A percentile compares a stretch with the other conserved stretches of the same genome.
Evolutionary conservation across 2,797 vertebrate genomes (phyloP).

Genomic region (Nyctibius grandis): DNA sequence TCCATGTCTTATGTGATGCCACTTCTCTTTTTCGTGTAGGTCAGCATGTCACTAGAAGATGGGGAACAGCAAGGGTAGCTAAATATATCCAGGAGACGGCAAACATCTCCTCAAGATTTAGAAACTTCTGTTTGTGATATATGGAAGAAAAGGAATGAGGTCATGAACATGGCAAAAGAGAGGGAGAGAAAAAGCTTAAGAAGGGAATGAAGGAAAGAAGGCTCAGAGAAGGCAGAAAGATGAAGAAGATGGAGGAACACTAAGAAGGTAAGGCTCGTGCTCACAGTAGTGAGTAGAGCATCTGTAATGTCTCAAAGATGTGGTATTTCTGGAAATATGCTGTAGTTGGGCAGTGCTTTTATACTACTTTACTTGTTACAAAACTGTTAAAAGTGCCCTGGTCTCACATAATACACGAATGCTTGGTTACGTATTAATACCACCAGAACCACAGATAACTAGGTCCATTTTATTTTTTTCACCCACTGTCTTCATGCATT

Average conservation of each 20-base stretch:
- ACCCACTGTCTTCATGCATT: background rate
- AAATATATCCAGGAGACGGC: background rate
- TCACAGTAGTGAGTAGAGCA: background rate
- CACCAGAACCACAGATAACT: background rate
- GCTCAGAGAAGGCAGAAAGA: background rate
- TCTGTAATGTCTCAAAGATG: background rate
- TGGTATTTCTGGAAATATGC: background rate
- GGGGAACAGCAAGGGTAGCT: background rate
- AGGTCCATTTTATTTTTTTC: background rate
- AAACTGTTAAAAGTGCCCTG: background rate
- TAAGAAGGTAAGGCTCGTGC: background rate
- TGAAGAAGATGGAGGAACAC: background rate
- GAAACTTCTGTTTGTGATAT: conserved; percentile 35
- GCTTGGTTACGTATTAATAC: background rate
- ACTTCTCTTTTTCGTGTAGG: background rate
- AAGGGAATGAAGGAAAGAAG: background rate
- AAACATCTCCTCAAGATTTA: background rate
- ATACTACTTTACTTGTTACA: background rate
- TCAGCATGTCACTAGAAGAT: background rate
- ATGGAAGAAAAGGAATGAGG: conserved; percentile 11
- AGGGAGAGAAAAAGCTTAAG: background rate
- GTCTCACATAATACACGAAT: background rate
- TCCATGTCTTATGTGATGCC: background rate
- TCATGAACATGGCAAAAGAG: background rate
- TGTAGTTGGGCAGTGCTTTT: background rate